Evolutionary conservation across 2,797 vertebrate species (phyloP).

Genomic region (Galago senegalensis): DNA sequence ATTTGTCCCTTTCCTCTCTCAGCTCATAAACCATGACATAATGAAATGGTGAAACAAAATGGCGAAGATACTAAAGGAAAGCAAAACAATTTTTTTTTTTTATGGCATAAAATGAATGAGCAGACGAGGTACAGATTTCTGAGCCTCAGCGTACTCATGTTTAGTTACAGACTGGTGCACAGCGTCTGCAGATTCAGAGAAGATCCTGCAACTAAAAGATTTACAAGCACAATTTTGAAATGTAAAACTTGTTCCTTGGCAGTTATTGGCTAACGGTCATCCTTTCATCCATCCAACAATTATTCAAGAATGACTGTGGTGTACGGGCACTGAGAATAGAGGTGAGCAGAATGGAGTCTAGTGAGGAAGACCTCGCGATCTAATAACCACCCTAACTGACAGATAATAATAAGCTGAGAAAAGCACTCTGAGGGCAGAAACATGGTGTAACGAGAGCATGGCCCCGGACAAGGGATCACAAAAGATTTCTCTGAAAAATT

Average conservation of each 20-base stretch:
- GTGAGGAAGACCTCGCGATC: background rate
- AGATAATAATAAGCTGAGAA: background rate
- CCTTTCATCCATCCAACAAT: background rate
- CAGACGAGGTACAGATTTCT: background rate
- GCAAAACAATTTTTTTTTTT: background rate
- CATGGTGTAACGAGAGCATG: background rate
- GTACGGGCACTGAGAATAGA: background rate
- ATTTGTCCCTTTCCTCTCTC: background rate
- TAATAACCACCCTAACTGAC: background rate
- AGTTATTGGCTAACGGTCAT: background rate
- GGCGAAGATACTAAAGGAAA: background rate
- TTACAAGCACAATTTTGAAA: background rate
- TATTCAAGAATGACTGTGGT: background rate
- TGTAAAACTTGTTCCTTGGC: background rate
- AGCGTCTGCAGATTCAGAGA: background rate
- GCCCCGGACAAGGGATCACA: background rate
- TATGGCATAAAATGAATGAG: background rate
- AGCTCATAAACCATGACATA: background rate
- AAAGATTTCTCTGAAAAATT: slow-evolving; percentile 36
- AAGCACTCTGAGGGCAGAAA: background rate
- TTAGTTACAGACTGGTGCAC: background rate
- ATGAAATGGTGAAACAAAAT: background rate
- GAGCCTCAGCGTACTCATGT: background rate
- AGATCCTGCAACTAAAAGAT: background rate
- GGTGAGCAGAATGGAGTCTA: background rate